Evolutionary conservation across 2,797 vertebrate genomes (phyloP), one percentile per base, ranked within the genome.

Genomic region (Schizopygopsis pylzovi): DNA sequence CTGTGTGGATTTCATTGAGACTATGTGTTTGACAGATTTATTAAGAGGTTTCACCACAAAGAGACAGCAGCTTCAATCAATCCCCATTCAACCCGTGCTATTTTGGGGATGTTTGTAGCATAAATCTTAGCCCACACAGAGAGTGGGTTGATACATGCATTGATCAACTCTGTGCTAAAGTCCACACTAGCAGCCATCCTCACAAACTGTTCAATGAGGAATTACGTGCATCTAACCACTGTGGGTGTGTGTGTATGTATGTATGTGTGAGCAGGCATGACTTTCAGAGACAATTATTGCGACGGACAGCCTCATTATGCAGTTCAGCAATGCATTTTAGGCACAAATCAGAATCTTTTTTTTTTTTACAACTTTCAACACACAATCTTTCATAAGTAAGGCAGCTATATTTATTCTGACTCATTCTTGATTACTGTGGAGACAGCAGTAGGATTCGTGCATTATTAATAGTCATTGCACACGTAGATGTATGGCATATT

Each of bases 31-130:
- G 89, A 80, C 87, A 88, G 75, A 77, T 88, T 92, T 92, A 95
- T 93, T 92, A 91, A 93, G 83, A 89, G 56, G 63, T 90, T 88
- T 79, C 72, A 88, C 79, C 87, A 45, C 52, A 67, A 85, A 56
- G 18, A 67, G 82, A 86, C 87, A n/a, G n/a, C 37, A 56, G 12
- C 88, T 78, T 92, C 87, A 93, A 92, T 93, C 90, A 91, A 84
- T 91, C 81, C 65, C 88, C 86, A 67, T 85, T 90, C 28, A 54
- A 85, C 86, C 88, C 89, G 89, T 88, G 87, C 88, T 92, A 90
- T 91, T 94, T 94, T 91, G 91, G 91, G 93, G 93, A 93, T 92
- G 73, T 87, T 71, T 85, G 85, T 86, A 91, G 88, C 87, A 84
- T 92, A 90, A 93, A 92, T 94, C 81, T 56, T 86, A 86, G 79